These are phyloP conservation scores for Takifugu rubripes DNA, from an alignment of 2,797 vertebrate species.

Conservation along the genomic window DNA sequence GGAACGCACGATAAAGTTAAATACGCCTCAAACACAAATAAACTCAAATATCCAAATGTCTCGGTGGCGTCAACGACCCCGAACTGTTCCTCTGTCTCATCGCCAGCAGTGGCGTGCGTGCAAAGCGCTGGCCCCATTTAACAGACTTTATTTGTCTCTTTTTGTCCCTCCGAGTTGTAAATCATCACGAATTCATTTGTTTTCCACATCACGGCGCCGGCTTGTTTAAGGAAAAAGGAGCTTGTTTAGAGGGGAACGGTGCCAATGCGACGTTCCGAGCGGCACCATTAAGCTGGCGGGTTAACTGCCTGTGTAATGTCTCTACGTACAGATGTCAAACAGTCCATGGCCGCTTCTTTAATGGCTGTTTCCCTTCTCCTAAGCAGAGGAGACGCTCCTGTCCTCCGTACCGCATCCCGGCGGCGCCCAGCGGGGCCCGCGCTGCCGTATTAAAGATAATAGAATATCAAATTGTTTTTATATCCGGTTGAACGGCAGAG, in stretches of 20 bases:
- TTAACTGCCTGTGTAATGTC: conserved; percentile 21
- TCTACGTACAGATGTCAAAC: conserved; percentile 17
- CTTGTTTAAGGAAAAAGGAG: not conserved
- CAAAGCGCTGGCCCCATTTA: too few relatives aligned
- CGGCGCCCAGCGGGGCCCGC: conserved; percentile 29
- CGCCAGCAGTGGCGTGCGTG: too few relatives aligned
- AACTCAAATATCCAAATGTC: too few relatives aligned
- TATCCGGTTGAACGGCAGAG: conserved; percentile 40
- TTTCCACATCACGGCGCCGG: not conserved
- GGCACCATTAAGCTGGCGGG: conserved; percentile 21
- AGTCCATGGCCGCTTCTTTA: conserved; percentile 12
- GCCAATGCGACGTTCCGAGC: not conserved
- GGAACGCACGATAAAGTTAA: too few relatives aligned
- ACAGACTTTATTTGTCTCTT: not conserved
- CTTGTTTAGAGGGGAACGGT: not conserved
- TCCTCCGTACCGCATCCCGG: conserved; percentile 38
- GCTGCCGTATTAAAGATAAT: conserved; percentile 62
- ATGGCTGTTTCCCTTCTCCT: conserved; percentile 32
- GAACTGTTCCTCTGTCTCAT: too few relatives aligned
- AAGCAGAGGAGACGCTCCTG: conserved; percentile 37
- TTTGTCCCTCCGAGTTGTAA: too few relatives aligned
- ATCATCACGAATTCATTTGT: not conserved
- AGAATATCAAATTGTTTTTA: conserved; percentile 68
- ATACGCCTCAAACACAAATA: too few relatives aligned
- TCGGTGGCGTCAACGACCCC: too few relatives aligned